phyloP scores from a whole-genome alignment of 2,113 vertebrate genomes.

The Catagonus wagneri region DNA sequence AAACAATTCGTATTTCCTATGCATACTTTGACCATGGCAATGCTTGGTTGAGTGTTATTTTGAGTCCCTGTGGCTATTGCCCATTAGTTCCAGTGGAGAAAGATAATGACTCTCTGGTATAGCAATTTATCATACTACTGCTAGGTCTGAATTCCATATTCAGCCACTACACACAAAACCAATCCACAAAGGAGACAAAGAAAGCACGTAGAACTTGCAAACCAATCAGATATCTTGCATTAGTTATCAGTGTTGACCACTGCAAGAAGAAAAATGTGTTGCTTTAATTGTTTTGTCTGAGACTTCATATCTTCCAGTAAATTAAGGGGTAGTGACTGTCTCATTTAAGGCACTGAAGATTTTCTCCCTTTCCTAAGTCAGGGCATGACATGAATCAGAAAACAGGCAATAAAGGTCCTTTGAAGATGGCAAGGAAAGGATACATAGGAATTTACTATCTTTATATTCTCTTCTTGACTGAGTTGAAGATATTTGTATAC shows the following conservation, averaged over 20 bases:
- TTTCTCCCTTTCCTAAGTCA: neutral
- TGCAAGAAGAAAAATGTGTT: neutral
- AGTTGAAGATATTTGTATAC: neutral
- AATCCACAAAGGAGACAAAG: neutral
- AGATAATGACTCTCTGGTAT: conserved; percentile 55
- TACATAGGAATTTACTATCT: neutral
- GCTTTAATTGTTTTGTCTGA: neutral
- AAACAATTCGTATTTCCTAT: neutral
- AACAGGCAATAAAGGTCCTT: neutral
- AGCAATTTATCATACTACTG: conserved; percentile 62
- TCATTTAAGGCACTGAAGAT: neutral
- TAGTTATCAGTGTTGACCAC: neutral
- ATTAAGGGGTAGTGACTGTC: neutral
- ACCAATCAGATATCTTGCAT: neutral
- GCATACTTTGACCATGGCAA: conserved; percentile 45
- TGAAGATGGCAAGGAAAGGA: neutral
- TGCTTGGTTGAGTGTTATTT: conserved; percentile 46
- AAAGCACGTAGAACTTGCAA: conserved; percentile 31
- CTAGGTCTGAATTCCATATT: conserved; percentile 62
- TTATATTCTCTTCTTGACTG: neutral
- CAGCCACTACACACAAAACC: neutral
- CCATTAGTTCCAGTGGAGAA: conserved; percentile 67
- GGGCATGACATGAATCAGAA: neutral
- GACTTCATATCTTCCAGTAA: neutral
- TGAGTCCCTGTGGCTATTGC: conserved; percentile 41